Conservation (phyloP, 2,888 invertebrate species). For the Pseudolycoriella hygida region DNA sequence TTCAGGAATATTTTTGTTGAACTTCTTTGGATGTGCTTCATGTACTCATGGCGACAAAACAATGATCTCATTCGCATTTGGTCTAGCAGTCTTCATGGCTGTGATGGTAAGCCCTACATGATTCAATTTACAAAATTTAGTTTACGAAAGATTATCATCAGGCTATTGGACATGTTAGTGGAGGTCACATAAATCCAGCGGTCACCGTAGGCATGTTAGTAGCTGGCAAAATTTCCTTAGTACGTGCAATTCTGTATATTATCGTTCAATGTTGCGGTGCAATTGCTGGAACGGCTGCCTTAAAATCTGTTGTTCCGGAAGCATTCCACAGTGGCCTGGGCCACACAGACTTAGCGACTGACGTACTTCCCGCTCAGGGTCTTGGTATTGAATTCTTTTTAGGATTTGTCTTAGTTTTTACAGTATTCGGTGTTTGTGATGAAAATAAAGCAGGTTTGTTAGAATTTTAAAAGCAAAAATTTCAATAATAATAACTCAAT, state of each 20-base stretch:
- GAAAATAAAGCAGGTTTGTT: conserved; percentile 22
- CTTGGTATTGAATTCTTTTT: conserved; percentile 82
- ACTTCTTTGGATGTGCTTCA: conserved; percentile 79
- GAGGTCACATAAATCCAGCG: conserved; percentile 86
- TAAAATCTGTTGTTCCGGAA: conserved; percentile 49
- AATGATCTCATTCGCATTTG: conserved; percentile 69
- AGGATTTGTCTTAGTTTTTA: conserved; percentile 72
- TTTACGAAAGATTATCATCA: conserved; percentile 18
- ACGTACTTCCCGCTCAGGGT: conserved; percentile 56
- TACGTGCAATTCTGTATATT: conserved; percentile 61
- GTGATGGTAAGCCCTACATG: conserved; percentile 48
- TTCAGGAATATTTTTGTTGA: conserved; percentile 59
- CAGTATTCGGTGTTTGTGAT: conserved; percentile 63
- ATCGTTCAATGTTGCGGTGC: conserved; percentile 69
- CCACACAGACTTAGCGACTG: conserved; percentile 41
- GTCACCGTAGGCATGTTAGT: conserved; percentile 67
- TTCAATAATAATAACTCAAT: neutral
- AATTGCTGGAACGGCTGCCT: conserved; percentile 56
- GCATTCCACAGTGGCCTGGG: conserved; percentile 44
- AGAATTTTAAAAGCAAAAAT: neutral
- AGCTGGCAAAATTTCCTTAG: conserved; percentile 57
- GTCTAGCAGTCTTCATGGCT: conserved; percentile 64
- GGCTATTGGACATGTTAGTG: conserved; percentile 74
- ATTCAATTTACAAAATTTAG: conserved; percentile 13
- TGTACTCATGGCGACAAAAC: conserved; percentile 36